phyloP scores from a whole-genome alignment of 2,113 vertebrate genomes.

The Rhinolophus sinicus region DNA sequence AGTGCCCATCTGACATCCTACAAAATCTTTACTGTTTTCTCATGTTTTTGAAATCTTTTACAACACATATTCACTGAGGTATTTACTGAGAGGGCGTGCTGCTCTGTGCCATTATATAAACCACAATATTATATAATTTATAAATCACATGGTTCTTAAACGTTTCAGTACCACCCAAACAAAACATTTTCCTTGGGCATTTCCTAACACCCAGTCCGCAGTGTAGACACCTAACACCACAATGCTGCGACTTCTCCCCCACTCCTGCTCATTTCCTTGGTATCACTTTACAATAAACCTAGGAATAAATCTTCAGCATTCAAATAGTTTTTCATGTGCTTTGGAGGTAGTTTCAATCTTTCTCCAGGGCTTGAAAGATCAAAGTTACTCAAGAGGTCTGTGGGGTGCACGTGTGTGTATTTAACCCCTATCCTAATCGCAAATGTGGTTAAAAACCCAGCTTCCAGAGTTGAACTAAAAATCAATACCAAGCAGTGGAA shows the following conservation, averaged over 20 bases:
- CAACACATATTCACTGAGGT: not conserved
- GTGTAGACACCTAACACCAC: not conserved
- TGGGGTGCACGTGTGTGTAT: not conserved
- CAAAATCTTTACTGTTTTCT: too few species aligned
- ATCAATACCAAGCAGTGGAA: slow-evolving; percentile 13
- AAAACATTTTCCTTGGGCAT: not conserved
- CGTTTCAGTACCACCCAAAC: not conserved
- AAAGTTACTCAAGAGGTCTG: slow-evolving; percentile 21
- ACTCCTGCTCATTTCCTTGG: not conserved
- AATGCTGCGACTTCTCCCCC: not conserved
- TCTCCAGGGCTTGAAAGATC: slow-evolving; percentile 16
- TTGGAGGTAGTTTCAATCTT: slow-evolving; percentile 27
- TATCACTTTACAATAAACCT: slow-evolving; percentile 9
- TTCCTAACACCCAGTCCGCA: not conserved
- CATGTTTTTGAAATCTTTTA: slow-evolving; percentile 28
- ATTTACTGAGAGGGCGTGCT: not conserved
- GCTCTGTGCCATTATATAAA: not conserved
- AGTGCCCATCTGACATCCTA: too few species aligned
- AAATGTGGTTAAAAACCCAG: slow-evolving; percentile 15
- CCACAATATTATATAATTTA: not conserved
- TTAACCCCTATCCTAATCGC: not conserved
- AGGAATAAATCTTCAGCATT: slow-evolving; percentile 4
- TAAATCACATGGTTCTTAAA: not conserved
- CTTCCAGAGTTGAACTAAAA: slow-evolving; percentile 51
- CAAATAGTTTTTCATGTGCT: slow-evolving; percentile 21